Percentiles rank a stretch among this genome's conserved stretches.
Evolutionary conservation across 2,797 vertebrate species (phyloP).

Genomic region (Aldrovandia affinis): DNA sequence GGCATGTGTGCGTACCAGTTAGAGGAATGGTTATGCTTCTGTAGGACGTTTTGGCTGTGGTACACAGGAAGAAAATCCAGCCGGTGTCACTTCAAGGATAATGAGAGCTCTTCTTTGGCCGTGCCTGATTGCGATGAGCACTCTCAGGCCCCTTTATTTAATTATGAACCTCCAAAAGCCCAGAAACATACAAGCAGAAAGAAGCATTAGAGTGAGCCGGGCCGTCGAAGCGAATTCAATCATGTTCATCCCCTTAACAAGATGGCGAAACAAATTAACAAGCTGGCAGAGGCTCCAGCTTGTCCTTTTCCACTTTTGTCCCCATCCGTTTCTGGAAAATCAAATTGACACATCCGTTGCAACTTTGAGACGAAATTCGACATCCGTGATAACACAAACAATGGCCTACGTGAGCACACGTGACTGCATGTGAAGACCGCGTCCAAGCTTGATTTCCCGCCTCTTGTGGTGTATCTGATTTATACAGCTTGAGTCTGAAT

Average conservation of each 20-base stretch:
- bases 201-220: constrained; percentile 21
- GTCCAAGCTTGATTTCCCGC: not conserved
- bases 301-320: constrained; percentile 3
- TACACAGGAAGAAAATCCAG: not conserved
- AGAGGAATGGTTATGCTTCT: not conserved
- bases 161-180: constrained; percentile 26
- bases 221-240: constrained; percentile 31
- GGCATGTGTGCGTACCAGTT: not conserved
- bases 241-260: constrained; percentile 34
- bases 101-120: constrained; percentile 4
- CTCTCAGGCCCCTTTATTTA: constrained; percentile 2
- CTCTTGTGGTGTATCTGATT: not conserved
- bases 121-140: not conserved
- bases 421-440: not conserved
- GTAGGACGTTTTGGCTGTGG: not conserved
- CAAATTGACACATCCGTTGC: constrained; percentile 23
- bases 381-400: not conserved
- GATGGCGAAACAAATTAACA: constrained; percentile 35
- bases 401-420: not conserved
- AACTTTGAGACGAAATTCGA: constrained; percentile 22
- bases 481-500: not conserved
- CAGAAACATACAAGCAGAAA: constrained; percentile 2
- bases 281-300: constrained; percentile 28
- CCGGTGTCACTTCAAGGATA: constrained; percentile 1
- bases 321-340: constrained; percentile 23